These are phyloP conservation scores for Cyclura pinguis DNA, from an alignment of 2,797 vertebrate species.

Conservation along the genomic window DNA sequence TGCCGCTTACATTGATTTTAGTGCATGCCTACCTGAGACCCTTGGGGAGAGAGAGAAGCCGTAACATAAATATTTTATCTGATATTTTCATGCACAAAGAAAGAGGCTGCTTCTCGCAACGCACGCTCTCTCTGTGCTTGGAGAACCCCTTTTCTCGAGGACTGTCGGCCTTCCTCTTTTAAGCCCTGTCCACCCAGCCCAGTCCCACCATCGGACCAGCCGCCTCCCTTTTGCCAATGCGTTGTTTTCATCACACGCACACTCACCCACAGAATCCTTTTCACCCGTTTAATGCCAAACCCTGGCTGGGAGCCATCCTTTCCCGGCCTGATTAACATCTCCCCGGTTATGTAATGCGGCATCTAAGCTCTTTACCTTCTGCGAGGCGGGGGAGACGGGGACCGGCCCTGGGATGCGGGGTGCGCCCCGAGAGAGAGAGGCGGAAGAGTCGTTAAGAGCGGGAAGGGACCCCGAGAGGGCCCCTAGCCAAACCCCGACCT, in stretches of 20 bases:
- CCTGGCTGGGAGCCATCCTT: constrained; percentile 60
- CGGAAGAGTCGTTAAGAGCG: too few relatives aligned
- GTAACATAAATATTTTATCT: too few relatives aligned
- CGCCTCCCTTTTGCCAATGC: constrained; percentile 53
- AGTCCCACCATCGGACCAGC: not conserved
- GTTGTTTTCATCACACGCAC: not conserved
- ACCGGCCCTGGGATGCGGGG: not conserved
- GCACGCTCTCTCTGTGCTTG: too few relatives aligned
- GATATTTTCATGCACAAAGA: too few relatives aligned
- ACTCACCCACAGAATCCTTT: constrained; percentile 26
- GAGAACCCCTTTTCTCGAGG: not conserved
- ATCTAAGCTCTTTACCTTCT: constrained; percentile 48
- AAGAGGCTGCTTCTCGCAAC: too few relatives aligned
- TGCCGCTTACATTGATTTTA: too few relatives aligned
- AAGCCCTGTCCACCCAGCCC: too few relatives aligned
- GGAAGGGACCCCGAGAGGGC: not conserved
- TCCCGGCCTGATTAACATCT: constrained; percentile 31
- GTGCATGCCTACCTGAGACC: too few relatives aligned
- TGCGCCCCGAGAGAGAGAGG: too few relatives aligned
- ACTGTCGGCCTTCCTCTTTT: too few relatives aligned
- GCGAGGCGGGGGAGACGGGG: not conserved
- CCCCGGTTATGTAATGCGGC: constrained; percentile 41
- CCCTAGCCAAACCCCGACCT: too few relatives aligned
- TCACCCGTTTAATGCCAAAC: constrained; percentile 57
- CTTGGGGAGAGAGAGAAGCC: too few relatives aligned